Evolutionary conservation across 2,888 invertebrate genomes (phyloP).

Genomic region (Synanthedon myopaeformis): DNA sequence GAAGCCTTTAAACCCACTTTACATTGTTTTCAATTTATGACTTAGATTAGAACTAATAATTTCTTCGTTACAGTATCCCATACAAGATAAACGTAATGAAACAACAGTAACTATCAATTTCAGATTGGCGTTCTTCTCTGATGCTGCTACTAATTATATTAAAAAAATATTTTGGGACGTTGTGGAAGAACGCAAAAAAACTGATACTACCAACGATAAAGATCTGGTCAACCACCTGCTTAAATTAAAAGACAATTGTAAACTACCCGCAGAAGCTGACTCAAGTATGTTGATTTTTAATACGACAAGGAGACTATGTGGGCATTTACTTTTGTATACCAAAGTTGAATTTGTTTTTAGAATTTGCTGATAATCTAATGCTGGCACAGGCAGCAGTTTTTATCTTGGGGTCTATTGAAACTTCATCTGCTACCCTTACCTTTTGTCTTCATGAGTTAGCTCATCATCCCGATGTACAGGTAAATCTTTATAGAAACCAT

Average conservation of each 20-base stretch:
- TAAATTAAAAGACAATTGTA: constrained; percentile 37
- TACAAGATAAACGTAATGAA: too few species aligned
- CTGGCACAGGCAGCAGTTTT: constrained; percentile 48
- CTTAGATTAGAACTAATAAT: background rate
- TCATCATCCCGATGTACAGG: constrained; percentile 40
- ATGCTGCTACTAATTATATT: constrained; percentile 33
- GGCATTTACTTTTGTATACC: background rate
- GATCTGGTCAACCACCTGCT: constrained; percentile 46
- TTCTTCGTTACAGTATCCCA: too few species aligned
- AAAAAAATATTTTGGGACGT: constrained; percentile 37
- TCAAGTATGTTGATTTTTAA: constrained; percentile 14
- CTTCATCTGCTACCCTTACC: constrained; percentile 37
- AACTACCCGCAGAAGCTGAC: constrained; percentile 29
- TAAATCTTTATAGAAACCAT: constrained; percentile 8
- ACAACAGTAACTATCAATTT: constrained; percentile 5
- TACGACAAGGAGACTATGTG: background rate
- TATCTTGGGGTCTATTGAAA: constrained; percentile 46
- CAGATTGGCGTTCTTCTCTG: constrained; percentile 44
- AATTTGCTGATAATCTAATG: constrained; percentile 43
- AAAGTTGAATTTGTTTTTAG: constrained; percentile 15
- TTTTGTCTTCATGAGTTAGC: constrained; percentile 42
- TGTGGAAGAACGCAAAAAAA: constrained; percentile 28
- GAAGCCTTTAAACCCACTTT: too few species aligned
- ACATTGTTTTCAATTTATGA: too few species aligned
- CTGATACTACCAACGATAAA: constrained; percentile 19